Evolutionary conservation across 2,113 vertebrate genomes (phyloP).

Genomic region (Phasianus colchicus): DNA sequence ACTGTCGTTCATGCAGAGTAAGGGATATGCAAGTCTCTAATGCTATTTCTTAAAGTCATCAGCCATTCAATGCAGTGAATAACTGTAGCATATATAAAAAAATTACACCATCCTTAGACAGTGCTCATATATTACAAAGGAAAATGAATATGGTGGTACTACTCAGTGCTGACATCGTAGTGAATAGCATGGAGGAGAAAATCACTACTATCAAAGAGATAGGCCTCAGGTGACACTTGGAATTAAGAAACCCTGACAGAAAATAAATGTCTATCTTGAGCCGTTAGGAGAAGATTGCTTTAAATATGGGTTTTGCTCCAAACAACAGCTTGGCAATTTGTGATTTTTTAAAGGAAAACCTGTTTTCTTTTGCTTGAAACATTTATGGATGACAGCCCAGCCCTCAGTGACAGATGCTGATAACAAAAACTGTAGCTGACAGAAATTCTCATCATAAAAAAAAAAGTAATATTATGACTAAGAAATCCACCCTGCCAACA

Average conservation of each 20-base stretch:
- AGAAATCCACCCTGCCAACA: not conserved
- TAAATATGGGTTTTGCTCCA: not conserved
- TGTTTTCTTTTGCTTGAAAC: constrained; percentile 18
- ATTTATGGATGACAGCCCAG: not conserved
- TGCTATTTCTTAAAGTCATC: not conserved
- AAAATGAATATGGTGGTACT: not conserved
- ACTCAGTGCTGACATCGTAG: not conserved
- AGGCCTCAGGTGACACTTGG: not conserved
- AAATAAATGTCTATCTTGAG: not conserved
- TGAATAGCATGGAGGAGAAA: not conserved
- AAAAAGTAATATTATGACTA: not conserved
- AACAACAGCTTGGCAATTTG: constrained; percentile 7
- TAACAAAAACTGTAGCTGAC: constrained; percentile 22
- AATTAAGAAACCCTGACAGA: constrained; percentile 18
- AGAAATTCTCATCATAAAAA: constrained; percentile 11
- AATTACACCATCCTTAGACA: not conserved
- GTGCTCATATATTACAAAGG: not conserved
- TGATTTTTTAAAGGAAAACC: constrained; percentile 41
- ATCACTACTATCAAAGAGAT: not conserved
- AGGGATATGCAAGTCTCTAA: not conserved
- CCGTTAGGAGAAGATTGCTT: not conserved
- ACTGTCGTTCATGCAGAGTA: not conserved
- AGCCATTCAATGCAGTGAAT: not conserved
- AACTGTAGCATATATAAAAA: not conserved
- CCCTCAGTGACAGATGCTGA: constrained; percentile 21